Conservation (phyloP, 2,113 vertebrate genomes). For the Urocynchramus pylzowi region DNA sequence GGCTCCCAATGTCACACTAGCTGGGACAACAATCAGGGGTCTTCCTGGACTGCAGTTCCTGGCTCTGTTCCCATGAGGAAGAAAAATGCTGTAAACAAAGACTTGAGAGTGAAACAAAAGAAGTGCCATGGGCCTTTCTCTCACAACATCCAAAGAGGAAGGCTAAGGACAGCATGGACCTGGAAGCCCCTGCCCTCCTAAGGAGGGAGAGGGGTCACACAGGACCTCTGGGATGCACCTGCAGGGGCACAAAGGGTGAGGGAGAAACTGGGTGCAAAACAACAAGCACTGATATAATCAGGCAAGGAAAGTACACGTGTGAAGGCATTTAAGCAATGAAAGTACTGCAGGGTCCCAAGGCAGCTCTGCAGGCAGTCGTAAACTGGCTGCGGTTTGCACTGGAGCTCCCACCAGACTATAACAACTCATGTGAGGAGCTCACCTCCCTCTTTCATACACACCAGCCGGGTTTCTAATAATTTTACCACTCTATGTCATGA, state of each 20-base stretch:
- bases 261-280: background rate
- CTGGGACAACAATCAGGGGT: background rate
- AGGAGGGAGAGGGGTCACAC: background rate
- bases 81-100: background rate
- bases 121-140: background rate
- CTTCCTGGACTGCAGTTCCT: background rate
- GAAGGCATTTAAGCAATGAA: background rate
- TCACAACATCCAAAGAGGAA: background rate
- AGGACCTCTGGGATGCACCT: background rate
- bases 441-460: background rate
- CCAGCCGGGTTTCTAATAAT: background rate
- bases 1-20: rapidly evolving
- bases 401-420: background rate
- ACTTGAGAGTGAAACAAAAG: background rate
- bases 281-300: background rate
- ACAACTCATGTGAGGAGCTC: background rate
- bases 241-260: rapidly evolving
- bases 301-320: background rate
- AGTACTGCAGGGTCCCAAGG: background rate
- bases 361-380: background rate
- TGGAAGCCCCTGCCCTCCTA: background rate
- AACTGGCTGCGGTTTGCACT: background rate
- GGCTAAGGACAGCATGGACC: background rate
- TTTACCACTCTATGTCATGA: background rate
- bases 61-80: background rate